Percentiles rank a stretch among this genome's conserved stretches.
These are phyloP conservation scores for Nesoenas mayeri DNA, from an alignment of 2,113 vertebrate species.

Conservation along the genomic window DNA sequence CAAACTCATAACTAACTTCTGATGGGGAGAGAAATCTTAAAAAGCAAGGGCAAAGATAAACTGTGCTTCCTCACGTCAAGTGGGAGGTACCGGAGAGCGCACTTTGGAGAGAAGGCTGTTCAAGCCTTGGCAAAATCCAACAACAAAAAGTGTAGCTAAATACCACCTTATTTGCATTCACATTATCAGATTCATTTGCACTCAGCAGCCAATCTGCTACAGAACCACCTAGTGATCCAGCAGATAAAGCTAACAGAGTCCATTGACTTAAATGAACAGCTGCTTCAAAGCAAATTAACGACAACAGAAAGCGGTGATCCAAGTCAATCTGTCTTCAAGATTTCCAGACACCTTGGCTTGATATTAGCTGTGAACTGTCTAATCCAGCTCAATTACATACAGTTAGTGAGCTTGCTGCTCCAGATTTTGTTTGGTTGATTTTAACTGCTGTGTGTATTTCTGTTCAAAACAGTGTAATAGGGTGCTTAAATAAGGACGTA, in stretches of 20 bases:
- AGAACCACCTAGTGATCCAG: not conserved
- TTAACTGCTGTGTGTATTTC: not conserved
- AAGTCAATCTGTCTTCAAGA: not conserved
- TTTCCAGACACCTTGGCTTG: not conserved
- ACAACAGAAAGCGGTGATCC: not conserved
- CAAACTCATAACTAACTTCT: not conserved
- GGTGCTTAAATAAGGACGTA: not conserved
- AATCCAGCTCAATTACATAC: not conserved
- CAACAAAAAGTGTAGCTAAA: not conserved
- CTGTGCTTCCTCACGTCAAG: not conserved
- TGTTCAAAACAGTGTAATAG: not conserved
- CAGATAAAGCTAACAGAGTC: not conserved
- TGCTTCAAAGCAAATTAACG: not conserved
- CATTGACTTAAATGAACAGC: not conserved
- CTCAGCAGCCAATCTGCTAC: not conserved
- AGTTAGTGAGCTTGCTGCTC: not conserved
- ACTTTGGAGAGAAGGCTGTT: not conserved
- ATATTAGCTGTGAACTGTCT: not conserved
- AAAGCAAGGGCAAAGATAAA: not conserved
- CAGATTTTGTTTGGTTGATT: not conserved
- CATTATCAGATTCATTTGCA: not conserved
- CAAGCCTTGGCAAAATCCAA: not conserved
- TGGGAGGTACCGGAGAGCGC: not conserved
- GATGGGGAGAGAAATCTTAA: not conserved
- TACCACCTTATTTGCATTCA: not conserved